A percentile compares a stretch with the other conserved stretches of the same genome.
Conservation (phyloP, 2,888 invertebrate genomes). For the Unio pictorum region DNA sequence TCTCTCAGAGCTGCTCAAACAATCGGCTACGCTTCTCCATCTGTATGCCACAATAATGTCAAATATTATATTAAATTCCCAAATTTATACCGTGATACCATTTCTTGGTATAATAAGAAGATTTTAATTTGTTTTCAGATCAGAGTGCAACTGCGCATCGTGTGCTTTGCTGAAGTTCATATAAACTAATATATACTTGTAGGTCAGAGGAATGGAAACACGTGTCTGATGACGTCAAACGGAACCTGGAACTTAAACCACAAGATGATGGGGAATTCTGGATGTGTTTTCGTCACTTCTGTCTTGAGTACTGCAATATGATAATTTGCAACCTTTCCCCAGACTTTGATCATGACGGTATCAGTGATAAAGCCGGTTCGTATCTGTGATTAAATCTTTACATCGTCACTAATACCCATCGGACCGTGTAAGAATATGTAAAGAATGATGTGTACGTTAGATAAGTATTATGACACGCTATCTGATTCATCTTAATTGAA, state of each 20-base stretch:
- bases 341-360: slow-evolving; percentile 61
- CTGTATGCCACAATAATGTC: no score
- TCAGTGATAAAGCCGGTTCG: slow-evolving; percentile 59
- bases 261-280: slow-evolving; percentile 63
- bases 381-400: not conserved
- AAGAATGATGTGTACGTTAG: no score
- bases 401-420: no score
- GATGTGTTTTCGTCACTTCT: slow-evolving; percentile 58
- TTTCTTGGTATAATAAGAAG: no score
- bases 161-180: not conserved
- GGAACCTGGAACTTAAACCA: slow-evolving; percentile 51
- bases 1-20: no score
- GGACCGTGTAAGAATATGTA: no score
- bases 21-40: no score
- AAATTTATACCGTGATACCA: no score
- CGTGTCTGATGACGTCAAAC: slow-evolving; percentile 51
- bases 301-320: slow-evolving; percentile 58
- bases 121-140: no score
- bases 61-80: no score
- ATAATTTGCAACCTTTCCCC: slow-evolving; percentile 60
- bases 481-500: no score
- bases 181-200: slow-evolving; percentile 1
- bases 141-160: not conserved
- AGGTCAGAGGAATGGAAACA: slow-evolving; percentile 58
- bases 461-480: no score